Base-by-base conservation (phyloP, 30 jellyfish, hydroid and myxozoan species). In the Pelagia noctiluca region DNA sequence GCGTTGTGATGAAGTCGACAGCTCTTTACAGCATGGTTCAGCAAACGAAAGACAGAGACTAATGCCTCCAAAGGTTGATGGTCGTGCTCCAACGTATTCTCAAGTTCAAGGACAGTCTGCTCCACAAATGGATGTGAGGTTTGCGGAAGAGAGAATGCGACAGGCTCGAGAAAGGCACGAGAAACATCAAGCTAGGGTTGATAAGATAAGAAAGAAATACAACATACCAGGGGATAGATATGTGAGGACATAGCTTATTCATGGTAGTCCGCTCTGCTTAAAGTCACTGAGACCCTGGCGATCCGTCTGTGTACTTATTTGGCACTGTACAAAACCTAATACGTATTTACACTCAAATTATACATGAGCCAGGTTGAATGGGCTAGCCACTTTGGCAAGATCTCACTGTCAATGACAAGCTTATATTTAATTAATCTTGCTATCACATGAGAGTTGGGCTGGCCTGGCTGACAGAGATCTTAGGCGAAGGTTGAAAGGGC, bases 151-250 rank as follows among this genome's bases (percentile, higher is more conserved):
- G 42, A 54, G 84, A 60, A 35, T 52, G 21, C 77, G 62, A 28
- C 34, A 67, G 22, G 72, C 25, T 30, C 35, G 86, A 52, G 68
- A 52, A 19, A 25, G 26, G 26, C 12, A 19, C 7, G 4, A 52
- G 26, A 52, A 19, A 30, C 68, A 52, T 7, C 79, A 63, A 28
- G 92, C 68, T 53, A 82, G 86, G 37, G 64, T 69, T n/a, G 80
- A 70, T 24, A 37, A 46, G 33, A 82, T 82, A 22, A 68, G 74
- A 24, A 49, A 82, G 36, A 82, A 82, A 42, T 82, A 82, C 75
- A 82, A 69, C 47, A 81, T 81, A 28, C 35, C 28, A 23, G 34
- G 31, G 30, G 34, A 33, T 24, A 66, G 28, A 3, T 13, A 66
- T 1, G 31, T 32, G 12, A 11, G 2, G 12, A 18, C 28, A 1